Evolutionary conservation across 1,140 invertebrate genomes (phyloP).

Genomic region (Reticulitermes speratus): DNA sequence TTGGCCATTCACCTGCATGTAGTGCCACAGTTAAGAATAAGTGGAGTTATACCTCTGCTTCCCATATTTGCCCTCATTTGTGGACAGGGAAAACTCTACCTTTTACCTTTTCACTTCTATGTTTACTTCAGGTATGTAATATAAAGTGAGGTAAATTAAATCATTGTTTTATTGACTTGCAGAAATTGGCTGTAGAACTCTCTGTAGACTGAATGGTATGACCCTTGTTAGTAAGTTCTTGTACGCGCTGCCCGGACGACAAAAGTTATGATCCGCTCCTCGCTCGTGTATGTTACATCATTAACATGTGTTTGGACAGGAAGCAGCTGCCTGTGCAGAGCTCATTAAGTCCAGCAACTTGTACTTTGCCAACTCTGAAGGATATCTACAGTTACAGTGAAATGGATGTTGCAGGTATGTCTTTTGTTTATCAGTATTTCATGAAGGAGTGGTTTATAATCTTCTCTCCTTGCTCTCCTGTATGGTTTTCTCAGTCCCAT

Average conservation of each 20-base stretch:
- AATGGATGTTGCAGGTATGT: neutral
- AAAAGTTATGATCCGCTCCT: conserved; percentile 61
- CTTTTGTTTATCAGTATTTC: no score
- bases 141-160: no score
- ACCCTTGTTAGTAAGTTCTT: conserved; percentile 63
- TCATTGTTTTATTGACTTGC: conserved; percentile 36
- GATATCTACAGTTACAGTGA: neutral
- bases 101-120: neutral
- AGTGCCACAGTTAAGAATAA: no score
- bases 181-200: conserved; percentile 59
- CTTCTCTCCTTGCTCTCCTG: no score
- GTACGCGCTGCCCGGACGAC: conserved; percentile 63
- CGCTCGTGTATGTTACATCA: conserved; percentile 61
- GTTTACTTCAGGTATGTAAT: neutral
- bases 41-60: no score
- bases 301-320: conserved; percentile 63
- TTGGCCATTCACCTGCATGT: no score
- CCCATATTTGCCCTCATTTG: no score
- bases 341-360: conserved; percentile 48
- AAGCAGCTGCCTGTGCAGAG: conserved; percentile 60
- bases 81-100: no score
- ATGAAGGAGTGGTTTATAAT: no score
- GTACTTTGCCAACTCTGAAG: conserved; percentile 21
- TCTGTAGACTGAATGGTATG: conserved; percentile 61
- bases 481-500: no score